phyloP scores from a whole-genome alignment of 1,140 invertebrate species.

The Rhysida immarginata region DNA sequence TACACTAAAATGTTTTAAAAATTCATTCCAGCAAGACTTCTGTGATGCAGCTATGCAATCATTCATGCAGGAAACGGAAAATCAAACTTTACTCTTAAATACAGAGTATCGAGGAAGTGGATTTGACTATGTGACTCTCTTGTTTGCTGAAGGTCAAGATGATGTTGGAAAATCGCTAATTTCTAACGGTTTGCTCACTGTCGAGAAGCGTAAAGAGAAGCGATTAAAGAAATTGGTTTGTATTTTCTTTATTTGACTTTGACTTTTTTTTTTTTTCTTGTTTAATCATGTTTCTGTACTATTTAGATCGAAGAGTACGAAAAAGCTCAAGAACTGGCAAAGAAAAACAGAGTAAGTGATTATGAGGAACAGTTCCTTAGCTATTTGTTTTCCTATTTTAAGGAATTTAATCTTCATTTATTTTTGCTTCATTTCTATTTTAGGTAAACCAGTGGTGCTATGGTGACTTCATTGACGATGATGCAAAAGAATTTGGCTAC shows the following conservation, averaged over 20 bases:
- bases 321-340: too few species aligned
- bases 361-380: slow-evolving; percentile 57
- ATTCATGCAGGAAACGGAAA: slow-evolving; percentile 27
- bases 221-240: slow-evolving; percentile 53
- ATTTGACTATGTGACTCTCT: slow-evolving; percentile 48
- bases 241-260: slow-evolving; percentile 5
- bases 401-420: slow-evolving; percentile 10
- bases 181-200: slow-evolving; percentile 64
- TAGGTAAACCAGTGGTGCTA: slow-evolving; percentile 84
- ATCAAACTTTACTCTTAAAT: slow-evolving; percentile 34
- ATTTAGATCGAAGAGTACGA: too few species aligned
- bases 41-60: slow-evolving; percentile 17
- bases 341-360: too few species aligned
- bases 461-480: slow-evolving; percentile 88
- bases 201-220: slow-evolving; percentile 62
- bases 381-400: neutral
- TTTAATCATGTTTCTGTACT: slow-evolving; percentile 57
- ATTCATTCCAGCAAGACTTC: slow-evolving; percentile 15
- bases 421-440: slow-evolving; percentile 17
- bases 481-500: slow-evolving; percentile 71
- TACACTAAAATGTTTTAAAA: too few species aligned
- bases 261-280: slow-evolving; percentile 15
- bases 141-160: slow-evolving; percentile 50
- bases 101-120: slow-evolving; percentile 40
- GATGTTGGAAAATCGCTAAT: slow-evolving; percentile 75